Evolutionary conservation across 2,113 vertebrate species (phyloP).

Genomic region (Apaloderma vittatum): DNA sequence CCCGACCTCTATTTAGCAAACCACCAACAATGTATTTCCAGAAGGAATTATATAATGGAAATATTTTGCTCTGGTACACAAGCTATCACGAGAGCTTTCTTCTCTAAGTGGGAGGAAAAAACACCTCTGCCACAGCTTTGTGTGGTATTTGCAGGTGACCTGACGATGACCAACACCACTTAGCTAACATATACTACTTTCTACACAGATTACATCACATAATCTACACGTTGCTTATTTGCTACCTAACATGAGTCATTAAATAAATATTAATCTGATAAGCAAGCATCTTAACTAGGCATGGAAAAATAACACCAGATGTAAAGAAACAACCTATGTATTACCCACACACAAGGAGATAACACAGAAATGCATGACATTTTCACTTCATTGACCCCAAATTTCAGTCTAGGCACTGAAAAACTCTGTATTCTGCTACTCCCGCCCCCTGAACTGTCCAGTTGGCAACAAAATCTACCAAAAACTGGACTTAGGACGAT

Average conservation of each 20-base stretch:
- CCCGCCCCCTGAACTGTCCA: not conserved
- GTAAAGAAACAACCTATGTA: not conserved
- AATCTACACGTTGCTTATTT: constrained; percentile 47
- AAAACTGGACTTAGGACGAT: not conserved
- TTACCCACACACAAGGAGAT: not conserved
- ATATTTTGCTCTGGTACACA: not conserved
- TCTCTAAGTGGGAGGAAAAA: not conserved
- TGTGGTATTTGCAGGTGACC: not conserved
- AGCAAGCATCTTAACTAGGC: not conserved
- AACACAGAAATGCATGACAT: not conserved
- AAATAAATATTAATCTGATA: constrained; percentile 62
- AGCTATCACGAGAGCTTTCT: not conserved
- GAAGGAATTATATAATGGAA: not conserved
- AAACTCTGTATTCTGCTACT: not conserved
- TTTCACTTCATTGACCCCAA: not conserved
- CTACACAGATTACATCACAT: not conserved
- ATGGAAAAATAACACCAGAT: constrained; percentile 20
- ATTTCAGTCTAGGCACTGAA: not conserved
- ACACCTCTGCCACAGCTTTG: not conserved
- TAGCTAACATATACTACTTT: not conserved
- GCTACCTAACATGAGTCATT: constrained; percentile 57
- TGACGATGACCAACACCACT: not conserved
- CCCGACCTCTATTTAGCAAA: not conserved
- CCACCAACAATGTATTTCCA: not conserved
- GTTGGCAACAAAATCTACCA: not conserved